Conservation (phyloP, 2,113 vertebrate species). For the Bufo bufo region DNA sequence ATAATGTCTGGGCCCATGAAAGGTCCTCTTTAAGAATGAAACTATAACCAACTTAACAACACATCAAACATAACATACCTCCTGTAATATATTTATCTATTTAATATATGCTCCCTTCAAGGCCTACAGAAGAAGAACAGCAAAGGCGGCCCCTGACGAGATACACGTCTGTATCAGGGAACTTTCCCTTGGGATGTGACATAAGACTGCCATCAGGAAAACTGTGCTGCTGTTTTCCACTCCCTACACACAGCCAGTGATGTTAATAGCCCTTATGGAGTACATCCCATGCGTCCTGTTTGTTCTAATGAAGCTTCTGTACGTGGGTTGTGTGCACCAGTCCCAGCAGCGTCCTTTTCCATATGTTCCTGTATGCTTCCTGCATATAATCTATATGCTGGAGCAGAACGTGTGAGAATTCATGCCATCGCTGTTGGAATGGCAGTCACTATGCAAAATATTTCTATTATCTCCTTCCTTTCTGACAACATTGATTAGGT, state of each 20-base stretch:
- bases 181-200: conserved; percentile 32
- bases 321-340: conserved; percentile 17
- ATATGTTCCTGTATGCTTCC: conserved; percentile 21
- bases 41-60: no score
- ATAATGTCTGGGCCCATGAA: no score
- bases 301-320: neutral
- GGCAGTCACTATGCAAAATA: neutral
- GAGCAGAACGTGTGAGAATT: conserved; percentile 25
- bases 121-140: neutral
- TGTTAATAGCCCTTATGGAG: neutral
- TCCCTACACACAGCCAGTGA: conserved; percentile 20
- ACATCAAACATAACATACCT: no score
- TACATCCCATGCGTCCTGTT: conserved; percentile 49
- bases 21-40: no score
- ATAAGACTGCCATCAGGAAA: conserved; percentile 38
- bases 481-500: neutral
- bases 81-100: neutral
- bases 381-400: neutral
- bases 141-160: conserved; percentile 10
- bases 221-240: conserved; percentile 13
- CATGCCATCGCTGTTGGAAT: neutral
- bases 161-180: conserved; percentile 12
- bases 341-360: neutral
- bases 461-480: neutral
- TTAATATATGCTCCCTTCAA: neutral